A percentile compares a stretch with the other conserved stretches of the same genome.
phyloP scores from a whole-genome alignment of 2,113 vertebrate species.

The Eidolon helvum region DNA sequence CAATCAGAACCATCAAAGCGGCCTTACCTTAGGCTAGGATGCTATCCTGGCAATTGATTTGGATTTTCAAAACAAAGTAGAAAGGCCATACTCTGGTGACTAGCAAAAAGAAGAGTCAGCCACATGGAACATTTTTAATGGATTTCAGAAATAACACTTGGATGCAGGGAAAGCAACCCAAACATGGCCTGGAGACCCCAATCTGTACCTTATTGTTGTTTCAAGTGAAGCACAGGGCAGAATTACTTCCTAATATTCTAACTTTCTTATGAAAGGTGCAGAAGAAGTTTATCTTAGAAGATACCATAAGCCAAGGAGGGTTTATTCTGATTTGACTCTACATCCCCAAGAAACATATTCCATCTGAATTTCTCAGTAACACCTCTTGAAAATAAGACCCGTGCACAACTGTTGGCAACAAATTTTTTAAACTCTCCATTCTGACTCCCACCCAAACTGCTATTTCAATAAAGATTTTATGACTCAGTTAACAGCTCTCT shows the following conservation, averaged over 20 bases:
- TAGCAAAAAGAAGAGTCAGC: neutral
- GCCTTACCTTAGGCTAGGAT: accelerated
- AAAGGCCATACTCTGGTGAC: neutral
- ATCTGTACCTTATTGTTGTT: neutral
- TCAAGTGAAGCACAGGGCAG: neutral
- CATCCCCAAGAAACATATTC: neutral
- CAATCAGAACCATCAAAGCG: neutral
- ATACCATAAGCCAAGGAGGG: neutral
- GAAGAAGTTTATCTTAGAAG: neutral
- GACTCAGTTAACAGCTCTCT: neutral
- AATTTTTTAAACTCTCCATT: neutral
- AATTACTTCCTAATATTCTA: neutral
- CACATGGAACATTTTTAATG: neutral
- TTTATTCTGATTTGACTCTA: neutral
- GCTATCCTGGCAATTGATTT: neutral
- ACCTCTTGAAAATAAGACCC: neutral
- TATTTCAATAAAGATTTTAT: neutral
- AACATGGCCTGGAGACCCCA: neutral
- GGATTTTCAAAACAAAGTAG: conserved; percentile 34
- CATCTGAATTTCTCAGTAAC: neutral
- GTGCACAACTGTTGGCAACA: neutral
- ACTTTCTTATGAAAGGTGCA: neutral
- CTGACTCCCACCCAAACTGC: neutral
- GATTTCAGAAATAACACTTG: conserved; percentile 42
- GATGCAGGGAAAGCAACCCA: neutral